A percentile compares a stretch with the other conserved stretches of the same genome.
phyloP scores from a whole-genome alignment of 1,140 invertebrate species.

The Leptinotarsa lineolata region DNA sequence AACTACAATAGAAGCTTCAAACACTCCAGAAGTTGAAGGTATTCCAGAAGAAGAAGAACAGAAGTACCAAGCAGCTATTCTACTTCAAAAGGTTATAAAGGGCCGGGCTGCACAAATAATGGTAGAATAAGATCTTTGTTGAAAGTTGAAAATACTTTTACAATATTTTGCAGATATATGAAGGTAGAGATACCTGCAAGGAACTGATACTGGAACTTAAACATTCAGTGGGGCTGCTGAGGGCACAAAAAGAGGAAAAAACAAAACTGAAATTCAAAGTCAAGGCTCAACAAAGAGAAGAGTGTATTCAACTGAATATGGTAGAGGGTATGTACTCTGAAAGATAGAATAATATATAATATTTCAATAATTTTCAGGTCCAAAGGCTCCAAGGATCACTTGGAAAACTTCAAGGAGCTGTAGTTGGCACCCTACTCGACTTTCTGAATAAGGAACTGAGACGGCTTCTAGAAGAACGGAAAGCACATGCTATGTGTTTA shows the following conservation, averaged over 20 bases:
- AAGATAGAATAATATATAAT: background rate
- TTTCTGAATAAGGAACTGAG: conserved; percentile 76
- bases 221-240: conserved; percentile 65
- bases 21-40: conserved; percentile 63
- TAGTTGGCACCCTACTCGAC: conserved; percentile 68
- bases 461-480: conserved; percentile 71
- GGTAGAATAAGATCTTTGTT: conserved; percentile 57
- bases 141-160: background rate
- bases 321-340: conserved; percentile 17
- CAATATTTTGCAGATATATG: conserved; percentile 64
- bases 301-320: conserved; percentile 43
- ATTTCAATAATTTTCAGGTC: conserved; percentile 29
- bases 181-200: conserved; percentile 67
- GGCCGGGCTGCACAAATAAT: conserved; percentile 71
- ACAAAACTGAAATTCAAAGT: conserved; percentile 58
- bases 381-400: conserved; percentile 58
- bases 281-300: conserved; percentile 55
- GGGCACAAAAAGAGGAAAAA: conserved; percentile 56
- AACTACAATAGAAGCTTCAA: conserved; percentile 29
- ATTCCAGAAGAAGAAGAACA: conserved; percentile 61
- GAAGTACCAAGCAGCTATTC: conserved; percentile 62
- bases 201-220: conserved; percentile 72
- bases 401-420: conserved; percentile 65
- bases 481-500: conserved; percentile 71
- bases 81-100: conserved; percentile 68